These are phyloP conservation scores for Marmota monax DNA, from an alignment of 2,113 vertebrate species.

Conservation along the genomic window DNA sequence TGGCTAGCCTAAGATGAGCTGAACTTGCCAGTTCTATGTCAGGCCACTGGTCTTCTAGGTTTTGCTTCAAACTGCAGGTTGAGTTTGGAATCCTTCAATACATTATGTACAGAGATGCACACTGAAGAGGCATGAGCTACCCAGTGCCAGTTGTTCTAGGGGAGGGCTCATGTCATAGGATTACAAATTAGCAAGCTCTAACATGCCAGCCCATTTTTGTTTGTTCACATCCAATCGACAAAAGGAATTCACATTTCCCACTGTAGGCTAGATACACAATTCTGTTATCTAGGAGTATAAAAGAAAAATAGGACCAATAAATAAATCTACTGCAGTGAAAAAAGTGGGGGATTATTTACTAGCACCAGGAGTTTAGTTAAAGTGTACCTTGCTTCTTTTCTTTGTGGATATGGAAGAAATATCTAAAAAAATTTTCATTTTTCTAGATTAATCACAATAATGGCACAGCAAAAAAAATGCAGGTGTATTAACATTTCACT, in stretches of 20 bases:
- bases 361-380: not conserved
- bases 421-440: not conserved
- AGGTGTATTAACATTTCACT: not conserved
- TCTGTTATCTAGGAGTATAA: not conserved
- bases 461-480: not conserved
- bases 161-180: not conserved
- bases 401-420: not conserved
- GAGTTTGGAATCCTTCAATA: not conserved
- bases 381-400: not conserved
- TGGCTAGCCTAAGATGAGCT: not conserved
- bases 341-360: not conserved
- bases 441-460: not conserved
- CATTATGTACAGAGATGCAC: not conserved
- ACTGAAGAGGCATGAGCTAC: not conserved
- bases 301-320: not conserved
- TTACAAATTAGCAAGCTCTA: not conserved
- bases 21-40: not conserved
- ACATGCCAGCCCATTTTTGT: not conserved
- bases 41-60: not conserved
- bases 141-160: not conserved
- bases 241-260: not conserved
- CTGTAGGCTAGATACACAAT: not conserved
- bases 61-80: not conserved
- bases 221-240: not conserved
- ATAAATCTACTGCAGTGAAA: not conserved